phyloP scores from a whole-genome alignment of 2,113 vertebrate genomes.

The Arvicanthis niloticus region DNA sequence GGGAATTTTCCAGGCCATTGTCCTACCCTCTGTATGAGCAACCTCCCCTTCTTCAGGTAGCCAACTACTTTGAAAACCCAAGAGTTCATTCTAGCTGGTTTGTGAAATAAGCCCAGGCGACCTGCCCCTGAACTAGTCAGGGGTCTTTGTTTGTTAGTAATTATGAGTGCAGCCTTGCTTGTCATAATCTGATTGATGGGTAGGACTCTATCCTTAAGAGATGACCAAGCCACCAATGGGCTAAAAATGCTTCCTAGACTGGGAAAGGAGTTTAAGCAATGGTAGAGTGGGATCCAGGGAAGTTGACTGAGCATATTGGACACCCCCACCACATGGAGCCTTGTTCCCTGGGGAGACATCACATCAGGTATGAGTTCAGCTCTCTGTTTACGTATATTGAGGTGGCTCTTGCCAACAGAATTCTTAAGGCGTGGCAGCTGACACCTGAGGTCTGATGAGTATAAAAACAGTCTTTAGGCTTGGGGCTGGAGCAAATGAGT shows the following conservation, averaged over 20 bases:
- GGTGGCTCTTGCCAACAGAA: background rate
- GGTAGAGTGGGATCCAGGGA: background rate
- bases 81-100: rapidly evolving
- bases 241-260: rapidly evolving
- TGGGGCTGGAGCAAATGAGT: background rate
- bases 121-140: too few species aligned
- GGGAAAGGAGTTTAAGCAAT: background rate
- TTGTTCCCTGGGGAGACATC: background rate
- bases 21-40: too few species aligned
- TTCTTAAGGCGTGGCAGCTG: background rate
- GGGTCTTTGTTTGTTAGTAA: background rate
- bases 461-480: background rate
- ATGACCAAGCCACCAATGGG: background rate
- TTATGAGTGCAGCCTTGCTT: rapidly evolving
- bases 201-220: rapidly evolving
- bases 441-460: rapidly evolving
- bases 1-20: rapidly evolving
- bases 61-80: background rate
- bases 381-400: background rate
- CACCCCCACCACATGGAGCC: background rate
- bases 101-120: background rate
- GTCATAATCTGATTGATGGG: background rate
- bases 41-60: background rate
- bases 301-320: background rate
- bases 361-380: too few species aligned